Evolutionary conservation across 2,113 vertebrate genomes (phyloP).

Genomic region (Chaetops frenatus): DNA sequence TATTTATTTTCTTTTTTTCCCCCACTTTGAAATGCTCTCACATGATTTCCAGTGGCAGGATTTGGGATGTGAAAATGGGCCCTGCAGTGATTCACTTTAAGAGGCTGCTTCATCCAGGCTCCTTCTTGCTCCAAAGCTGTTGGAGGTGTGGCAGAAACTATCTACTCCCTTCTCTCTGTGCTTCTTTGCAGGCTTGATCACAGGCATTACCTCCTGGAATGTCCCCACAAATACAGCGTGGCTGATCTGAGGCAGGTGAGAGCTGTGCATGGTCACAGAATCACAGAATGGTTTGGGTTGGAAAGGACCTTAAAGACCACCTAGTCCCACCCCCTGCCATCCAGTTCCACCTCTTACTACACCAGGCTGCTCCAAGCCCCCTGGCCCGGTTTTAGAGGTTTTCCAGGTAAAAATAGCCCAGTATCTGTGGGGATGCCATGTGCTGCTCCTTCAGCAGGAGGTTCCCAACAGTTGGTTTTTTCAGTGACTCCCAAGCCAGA

Average conservation of each 20-base stretch:
- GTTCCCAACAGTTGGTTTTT: neutral
- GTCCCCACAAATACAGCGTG: slow-evolving; percentile 85
- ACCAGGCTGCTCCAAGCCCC: neutral
- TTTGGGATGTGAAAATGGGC: neutral
- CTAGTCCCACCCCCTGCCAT: neutral
- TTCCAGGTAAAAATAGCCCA: neutral
- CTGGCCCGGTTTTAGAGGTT: neutral
- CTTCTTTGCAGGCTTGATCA: slow-evolving; percentile 77
- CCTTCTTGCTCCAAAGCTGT: neutral
- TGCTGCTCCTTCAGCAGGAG: neutral
- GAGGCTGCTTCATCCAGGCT: neutral
- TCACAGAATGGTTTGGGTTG: neutral
- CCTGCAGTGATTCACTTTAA: neutral
- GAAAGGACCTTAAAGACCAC: neutral
- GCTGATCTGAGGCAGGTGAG: slow-evolving; percentile 87
- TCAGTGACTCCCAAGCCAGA: neutral
- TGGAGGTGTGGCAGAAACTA: neutral
- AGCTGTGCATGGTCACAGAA: neutral
- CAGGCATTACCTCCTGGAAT: slow-evolving; percentile 85
- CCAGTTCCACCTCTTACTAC: neutral
- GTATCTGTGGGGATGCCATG: accelerated
- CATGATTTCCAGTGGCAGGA: neutral
- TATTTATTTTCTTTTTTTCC: neutral
- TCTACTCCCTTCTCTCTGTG: neutral
- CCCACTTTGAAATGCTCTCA: neutral